phyloP scores from a whole-genome alignment of 2,113 vertebrate species.

The Pituophis catenifer region DNA sequence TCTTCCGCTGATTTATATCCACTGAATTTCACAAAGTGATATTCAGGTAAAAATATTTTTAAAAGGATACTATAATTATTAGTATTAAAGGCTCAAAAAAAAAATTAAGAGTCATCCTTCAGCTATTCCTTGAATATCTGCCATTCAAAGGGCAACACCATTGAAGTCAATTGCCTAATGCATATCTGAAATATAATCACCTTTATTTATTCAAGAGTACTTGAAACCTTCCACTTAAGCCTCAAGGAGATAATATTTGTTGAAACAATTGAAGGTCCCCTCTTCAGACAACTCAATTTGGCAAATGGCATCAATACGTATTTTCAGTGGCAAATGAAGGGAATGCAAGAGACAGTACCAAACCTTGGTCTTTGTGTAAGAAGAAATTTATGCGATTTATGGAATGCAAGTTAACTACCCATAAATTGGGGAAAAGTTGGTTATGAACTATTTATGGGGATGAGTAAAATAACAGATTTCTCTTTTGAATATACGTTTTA shows the following conservation, averaged over 20 bases:
- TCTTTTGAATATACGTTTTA: no score
- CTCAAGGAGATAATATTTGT: not conserved
- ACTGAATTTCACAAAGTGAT: not conserved
- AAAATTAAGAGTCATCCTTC: not conserved
- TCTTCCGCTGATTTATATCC: not conserved
- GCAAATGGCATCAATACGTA: not conserved
- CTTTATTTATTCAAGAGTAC: not conserved
- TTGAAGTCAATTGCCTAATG: not conserved
- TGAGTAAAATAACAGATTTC: not conserved
- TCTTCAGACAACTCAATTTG: not conserved
- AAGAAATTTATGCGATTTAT: not conserved
- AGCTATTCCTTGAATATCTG: not conserved
- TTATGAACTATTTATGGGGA: not conserved
- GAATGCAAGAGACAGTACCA: not conserved
- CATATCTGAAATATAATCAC: not conserved
- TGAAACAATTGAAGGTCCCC: not conserved
- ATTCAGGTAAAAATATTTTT: not conserved
- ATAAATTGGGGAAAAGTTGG: not conserved
- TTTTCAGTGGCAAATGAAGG: not conserved
- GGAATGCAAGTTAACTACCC: not conserved
- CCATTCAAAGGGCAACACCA: not conserved
- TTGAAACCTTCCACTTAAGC: not conserved
- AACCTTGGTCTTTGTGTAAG: not conserved
- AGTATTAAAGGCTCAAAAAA: not conserved
- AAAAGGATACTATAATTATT: not conserved